phyloP scores from a whole-genome alignment of 2,797 vertebrate genomes.

The Fratercula arctica region DNA sequence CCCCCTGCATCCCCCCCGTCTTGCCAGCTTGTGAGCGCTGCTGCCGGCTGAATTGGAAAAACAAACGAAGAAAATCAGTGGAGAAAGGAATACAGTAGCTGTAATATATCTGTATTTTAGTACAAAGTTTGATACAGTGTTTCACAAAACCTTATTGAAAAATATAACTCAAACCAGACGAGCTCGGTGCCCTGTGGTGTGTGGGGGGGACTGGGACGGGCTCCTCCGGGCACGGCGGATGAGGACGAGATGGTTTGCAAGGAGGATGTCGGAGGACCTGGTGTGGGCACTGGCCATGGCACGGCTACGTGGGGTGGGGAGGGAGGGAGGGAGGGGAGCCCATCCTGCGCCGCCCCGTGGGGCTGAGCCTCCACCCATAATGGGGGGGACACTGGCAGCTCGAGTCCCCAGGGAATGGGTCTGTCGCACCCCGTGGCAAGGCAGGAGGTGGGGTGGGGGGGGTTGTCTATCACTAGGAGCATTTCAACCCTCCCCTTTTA shows the following conservation, averaged over 20 bases:
- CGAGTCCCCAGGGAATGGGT: background rate
- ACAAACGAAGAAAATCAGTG: conserved; percentile 49
- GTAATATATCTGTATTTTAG: conserved; percentile 78
- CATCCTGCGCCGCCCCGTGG: fast-evolving
- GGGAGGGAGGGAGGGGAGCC: background rate
- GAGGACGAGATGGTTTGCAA: background rate
- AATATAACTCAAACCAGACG: conserved; percentile 70
- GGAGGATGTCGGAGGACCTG: background rate
- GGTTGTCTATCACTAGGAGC: background rate
- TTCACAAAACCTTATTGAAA: conserved; percentile 76
- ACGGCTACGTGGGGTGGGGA: fast-evolving
- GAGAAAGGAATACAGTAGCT: conserved; percentile 75
- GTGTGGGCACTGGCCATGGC: fast-evolving
- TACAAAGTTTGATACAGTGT: conserved; percentile 76
- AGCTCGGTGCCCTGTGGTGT: conserved; percentile 1
- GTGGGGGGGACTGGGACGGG: background rate
- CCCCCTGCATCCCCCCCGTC: background rate
- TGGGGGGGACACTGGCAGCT: background rate
- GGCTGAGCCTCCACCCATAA: background rate
- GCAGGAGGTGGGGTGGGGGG: background rate
- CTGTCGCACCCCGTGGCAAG: background rate
- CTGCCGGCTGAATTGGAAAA: conserved; percentile 45
- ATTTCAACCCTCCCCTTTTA: background rate
- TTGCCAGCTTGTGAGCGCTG: background rate
- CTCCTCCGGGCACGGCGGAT: background rate